Evolutionary conservation across 2,888 invertebrate genomes (phyloP).

Genomic region (Dicranocentrus wangi): DNA sequence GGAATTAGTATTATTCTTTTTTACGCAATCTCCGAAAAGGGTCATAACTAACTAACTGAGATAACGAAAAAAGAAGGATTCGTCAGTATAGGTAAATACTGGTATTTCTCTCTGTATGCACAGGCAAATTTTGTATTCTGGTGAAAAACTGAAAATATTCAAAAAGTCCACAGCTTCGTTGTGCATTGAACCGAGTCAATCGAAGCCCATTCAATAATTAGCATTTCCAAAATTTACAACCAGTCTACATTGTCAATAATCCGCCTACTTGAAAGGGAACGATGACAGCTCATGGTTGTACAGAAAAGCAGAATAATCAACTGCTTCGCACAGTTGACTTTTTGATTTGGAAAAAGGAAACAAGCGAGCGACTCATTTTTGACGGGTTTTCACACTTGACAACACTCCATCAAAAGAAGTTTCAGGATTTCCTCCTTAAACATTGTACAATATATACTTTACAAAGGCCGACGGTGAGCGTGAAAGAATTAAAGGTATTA

Average conservation of each 20-base stretch:
- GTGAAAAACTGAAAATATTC: too few species aligned
- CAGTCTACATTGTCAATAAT: slow-evolving; percentile 63
- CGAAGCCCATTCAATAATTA: slow-evolving; percentile 46
- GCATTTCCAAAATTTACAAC: slow-evolving; percentile 54
- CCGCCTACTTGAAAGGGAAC: slow-evolving; percentile 64
- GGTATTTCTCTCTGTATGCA: too few species aligned
- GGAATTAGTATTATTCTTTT: too few species aligned
- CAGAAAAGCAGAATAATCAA: slow-evolving; percentile 65
- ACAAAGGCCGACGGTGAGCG: neutral
- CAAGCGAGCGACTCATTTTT: slow-evolving; percentile 53
- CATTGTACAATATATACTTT: neutral
- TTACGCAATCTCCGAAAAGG: too few species aligned
- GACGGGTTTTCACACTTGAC: slow-evolving; percentile 63
- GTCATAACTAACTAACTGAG: too few species aligned
- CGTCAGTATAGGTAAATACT: too few species aligned
- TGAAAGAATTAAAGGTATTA: too few species aligned
- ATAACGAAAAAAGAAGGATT: too few species aligned
- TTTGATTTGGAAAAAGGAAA: slow-evolving; percentile 43
- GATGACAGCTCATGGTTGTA: slow-evolving; percentile 64
- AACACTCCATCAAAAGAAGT: slow-evolving; percentile 60
- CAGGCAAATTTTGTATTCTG: too few species aligned
- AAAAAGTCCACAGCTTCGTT: too few species aligned
- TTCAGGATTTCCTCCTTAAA: slow-evolving; percentile 53
- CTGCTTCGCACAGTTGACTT: slow-evolving; percentile 52
- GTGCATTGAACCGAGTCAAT: too few species aligned